Evolutionary conservation across 2,888 invertebrate genomes (phyloP).

Genomic region (Tribolium freemani): DNA sequence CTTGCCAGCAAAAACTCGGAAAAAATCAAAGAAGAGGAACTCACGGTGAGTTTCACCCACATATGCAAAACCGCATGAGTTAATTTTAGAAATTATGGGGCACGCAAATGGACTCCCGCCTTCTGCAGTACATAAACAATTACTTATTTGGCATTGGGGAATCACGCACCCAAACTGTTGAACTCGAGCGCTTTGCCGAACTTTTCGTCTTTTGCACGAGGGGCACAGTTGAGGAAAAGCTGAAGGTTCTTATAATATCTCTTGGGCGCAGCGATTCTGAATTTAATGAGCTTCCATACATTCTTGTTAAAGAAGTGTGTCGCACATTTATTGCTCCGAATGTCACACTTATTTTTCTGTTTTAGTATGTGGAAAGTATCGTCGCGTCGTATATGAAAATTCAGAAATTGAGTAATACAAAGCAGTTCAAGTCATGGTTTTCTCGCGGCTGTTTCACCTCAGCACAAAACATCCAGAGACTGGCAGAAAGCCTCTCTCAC

Average conservation of each 20-base stretch:
- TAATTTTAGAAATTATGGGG: slow-evolving; percentile 77
- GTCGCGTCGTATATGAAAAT: slow-evolving; percentile 82
- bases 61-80: not conserved
- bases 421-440: slow-evolving; percentile 73
- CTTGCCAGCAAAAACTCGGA: slow-evolving; percentile 77
- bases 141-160: slow-evolving; percentile 76
- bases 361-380: slow-evolving; percentile 82
- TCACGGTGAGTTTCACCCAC: slow-evolving; percentile 72
- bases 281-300: slow-evolving; percentile 72
- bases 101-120: slow-evolving; percentile 76
- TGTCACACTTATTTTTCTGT: slow-evolving; percentile 40
- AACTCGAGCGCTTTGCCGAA: slow-evolving; percentile 78
- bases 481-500: slow-evolving; percentile 73
- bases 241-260: slow-evolving; percentile 72
- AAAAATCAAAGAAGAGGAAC: slow-evolving; percentile 76
- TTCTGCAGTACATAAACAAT: slow-evolving; percentile 78
- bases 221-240: slow-evolving; percentile 77
- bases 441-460: slow-evolving; percentile 72
- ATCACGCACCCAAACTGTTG: slow-evolving; percentile 70
- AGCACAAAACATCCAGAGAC: slow-evolving; percentile 72
- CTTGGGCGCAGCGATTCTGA: slow-evolving; percentile 72
- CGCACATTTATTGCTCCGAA: not conserved
- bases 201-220: slow-evolving; percentile 79
- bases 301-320: slow-evolving; percentile 74
- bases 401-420: slow-evolving; percentile 72